A percentile compares a stretch with the other conserved stretches of the same genome.
Conservation (phyloP, 2,888 invertebrate species). For the Acrobasis consociella region DNA sequence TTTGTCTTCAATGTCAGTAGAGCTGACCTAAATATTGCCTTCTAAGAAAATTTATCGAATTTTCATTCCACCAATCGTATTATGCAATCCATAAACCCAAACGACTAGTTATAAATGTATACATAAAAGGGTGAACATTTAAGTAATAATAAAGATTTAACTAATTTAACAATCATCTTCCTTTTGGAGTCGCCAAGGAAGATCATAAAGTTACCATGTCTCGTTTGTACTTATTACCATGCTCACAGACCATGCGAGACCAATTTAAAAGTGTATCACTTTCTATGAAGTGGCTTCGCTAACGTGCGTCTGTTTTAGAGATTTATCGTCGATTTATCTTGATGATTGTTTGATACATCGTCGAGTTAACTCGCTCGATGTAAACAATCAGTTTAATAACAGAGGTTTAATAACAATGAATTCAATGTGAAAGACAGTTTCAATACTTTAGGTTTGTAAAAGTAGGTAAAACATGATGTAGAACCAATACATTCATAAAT, state of each 20-base stretch:
- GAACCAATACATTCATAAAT: no score
- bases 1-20: background rate
- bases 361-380: background rate
- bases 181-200: background rate
- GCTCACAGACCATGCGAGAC: slow-evolving; percentile 17
- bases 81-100: no score
- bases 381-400: background rate
- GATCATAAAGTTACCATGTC: background rate
- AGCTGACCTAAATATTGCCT: background rate
- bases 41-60: background rate
- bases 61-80: no score
- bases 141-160: no score
- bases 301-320: slow-evolving; percentile 10
- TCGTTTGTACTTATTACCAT: slow-evolving; percentile 15
- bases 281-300: slow-evolving; percentile 16
- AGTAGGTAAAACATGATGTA: no score
- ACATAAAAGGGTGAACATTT: no score
- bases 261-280: slow-evolving; percentile 25
- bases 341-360: slow-evolving; percentile 11
- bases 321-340: slow-evolving; percentile 15
- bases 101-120: no score
- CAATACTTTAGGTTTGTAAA: no score
- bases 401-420: no score
- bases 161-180: background rate
- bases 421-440: no score